Evolutionary conservation across 2,797 vertebrate genomes (phyloP).

Genomic region (Zenarchopterus dispar): DNA sequence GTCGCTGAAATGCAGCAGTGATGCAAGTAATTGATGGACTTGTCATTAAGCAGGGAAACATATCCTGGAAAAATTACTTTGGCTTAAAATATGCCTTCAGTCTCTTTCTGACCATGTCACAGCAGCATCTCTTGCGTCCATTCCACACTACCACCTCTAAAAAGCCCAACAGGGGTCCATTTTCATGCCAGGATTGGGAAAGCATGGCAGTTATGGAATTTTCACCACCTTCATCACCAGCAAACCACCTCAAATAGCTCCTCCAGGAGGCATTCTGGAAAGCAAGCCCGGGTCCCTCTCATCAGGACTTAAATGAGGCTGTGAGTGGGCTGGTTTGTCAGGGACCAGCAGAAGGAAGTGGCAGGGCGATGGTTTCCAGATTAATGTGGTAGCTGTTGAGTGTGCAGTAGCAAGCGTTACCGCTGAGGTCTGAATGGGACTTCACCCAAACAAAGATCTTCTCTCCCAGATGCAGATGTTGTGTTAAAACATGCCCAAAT

Average conservation of each 20-base stretch:
- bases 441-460: conserved; percentile 62
- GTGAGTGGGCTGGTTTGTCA: conserved; percentile 49
- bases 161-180: conserved; percentile 32
- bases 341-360: conserved; percentile 53
- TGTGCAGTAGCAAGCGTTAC: conserved; percentile 23
- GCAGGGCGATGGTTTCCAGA: conserved; percentile 65
- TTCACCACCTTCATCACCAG: conserved; percentile 57
- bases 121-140: not conserved
- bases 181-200: conserved; percentile 37
- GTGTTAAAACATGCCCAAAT: conserved; percentile 33
- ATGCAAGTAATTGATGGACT: conserved; percentile 59
- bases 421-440: conserved; percentile 53
- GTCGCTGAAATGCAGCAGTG: conserved; percentile 56
- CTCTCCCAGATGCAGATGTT: conserved; percentile 36
- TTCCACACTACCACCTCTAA: conserved; percentile 16
- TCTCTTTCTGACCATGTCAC: conserved; percentile 24
- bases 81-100: conserved; percentile 16
- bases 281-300: conserved; percentile 35
- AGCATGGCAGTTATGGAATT: conserved; percentile 35
- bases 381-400: conserved; percentile 32
- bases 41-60: conserved; percentile 42
- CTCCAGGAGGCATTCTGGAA: conserved; percentile 24
- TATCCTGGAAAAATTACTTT: conserved; percentile 29
- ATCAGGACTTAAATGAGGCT: conserved; percentile 52
- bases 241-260: conserved; percentile 64